Conservation (phyloP, 2,113 vertebrate genomes). For the Bubalus kerabau region DNA sequence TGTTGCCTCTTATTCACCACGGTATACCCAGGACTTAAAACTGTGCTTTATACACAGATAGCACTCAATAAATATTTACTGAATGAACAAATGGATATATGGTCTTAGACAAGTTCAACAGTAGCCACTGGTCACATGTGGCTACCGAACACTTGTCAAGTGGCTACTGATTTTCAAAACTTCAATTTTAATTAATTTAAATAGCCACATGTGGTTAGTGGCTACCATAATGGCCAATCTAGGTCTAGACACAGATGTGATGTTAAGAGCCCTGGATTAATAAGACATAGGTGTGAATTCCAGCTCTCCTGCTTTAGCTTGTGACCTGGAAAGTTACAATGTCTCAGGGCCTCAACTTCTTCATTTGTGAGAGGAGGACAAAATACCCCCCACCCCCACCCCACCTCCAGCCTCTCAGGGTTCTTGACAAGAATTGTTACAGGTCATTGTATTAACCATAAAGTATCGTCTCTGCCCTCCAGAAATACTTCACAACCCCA, state of each 20-base stretch:
- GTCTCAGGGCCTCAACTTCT: not conserved
- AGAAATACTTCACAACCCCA: not conserved
- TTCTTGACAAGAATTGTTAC: not conserved
- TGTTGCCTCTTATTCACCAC: not conserved
- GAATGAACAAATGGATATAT: not conserved
- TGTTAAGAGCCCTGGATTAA: not conserved
- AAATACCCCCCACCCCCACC: not conserved
- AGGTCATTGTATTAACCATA: not conserved
- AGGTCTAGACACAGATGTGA: not conserved
- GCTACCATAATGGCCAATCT: not conserved
- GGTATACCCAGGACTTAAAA: not conserved
- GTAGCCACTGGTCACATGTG: not conserved
- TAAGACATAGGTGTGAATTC: not conserved
- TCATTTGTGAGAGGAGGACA: not conserved
- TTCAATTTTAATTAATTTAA: constrained; percentile 20
- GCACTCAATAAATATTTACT: not conserved
- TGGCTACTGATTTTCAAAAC: not conserved
- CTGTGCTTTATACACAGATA: not conserved
- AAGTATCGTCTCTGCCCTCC: not conserved
- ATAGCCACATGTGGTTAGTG: not conserved
- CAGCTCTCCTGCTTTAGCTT: not conserved
- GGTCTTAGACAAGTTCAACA: not conserved
- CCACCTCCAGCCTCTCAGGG: not conserved
- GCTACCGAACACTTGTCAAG: not conserved
- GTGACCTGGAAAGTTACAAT: constrained; percentile 26